Conservation (phyloP, 2,113 vertebrate genomes). For the Erythrocercus mccallii region DNA sequence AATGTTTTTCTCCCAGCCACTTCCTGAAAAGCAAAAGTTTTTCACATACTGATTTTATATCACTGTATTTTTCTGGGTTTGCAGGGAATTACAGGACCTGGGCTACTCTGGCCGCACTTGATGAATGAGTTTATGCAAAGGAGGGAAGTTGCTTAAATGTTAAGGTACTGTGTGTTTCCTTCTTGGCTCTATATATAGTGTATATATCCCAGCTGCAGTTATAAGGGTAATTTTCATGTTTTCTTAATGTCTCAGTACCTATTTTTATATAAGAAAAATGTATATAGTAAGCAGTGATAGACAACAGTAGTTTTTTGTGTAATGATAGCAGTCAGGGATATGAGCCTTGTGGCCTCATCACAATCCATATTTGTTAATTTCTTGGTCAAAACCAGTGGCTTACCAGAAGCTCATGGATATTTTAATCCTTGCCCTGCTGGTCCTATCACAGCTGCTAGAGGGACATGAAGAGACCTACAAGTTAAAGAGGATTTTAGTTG, state of each 20-base stretch:
- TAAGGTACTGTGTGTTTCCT: background rate
- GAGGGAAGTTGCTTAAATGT: background rate
- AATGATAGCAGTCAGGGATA: background rate
- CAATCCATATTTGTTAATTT: background rate
- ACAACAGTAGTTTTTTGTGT: background rate
- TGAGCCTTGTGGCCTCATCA: background rate
- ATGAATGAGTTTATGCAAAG: background rate
- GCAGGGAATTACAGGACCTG: background rate
- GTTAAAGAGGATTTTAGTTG: slow-evolving; percentile 50
- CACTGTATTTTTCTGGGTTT: background rate
- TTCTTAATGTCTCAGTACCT: background rate
- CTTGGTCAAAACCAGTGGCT: background rate
- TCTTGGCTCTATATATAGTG: background rate
- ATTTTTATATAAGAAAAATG: background rate
- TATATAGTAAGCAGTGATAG: background rate
- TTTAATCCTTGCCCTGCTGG: slow-evolving; percentile 7
- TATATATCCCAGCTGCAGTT: background rate
- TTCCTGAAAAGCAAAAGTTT: background rate
- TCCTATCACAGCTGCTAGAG: background rate
- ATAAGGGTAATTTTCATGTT: background rate
- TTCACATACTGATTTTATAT: background rate
- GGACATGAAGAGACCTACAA: background rate
- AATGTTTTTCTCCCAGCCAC: background rate
- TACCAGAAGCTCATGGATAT: background rate
- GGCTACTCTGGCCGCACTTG: background rate